Evolutionary conservation across 2,113 vertebrate species (phyloP), one percentile per base, ranked within the genome.

Genomic region (Numenius arquata): DNA sequence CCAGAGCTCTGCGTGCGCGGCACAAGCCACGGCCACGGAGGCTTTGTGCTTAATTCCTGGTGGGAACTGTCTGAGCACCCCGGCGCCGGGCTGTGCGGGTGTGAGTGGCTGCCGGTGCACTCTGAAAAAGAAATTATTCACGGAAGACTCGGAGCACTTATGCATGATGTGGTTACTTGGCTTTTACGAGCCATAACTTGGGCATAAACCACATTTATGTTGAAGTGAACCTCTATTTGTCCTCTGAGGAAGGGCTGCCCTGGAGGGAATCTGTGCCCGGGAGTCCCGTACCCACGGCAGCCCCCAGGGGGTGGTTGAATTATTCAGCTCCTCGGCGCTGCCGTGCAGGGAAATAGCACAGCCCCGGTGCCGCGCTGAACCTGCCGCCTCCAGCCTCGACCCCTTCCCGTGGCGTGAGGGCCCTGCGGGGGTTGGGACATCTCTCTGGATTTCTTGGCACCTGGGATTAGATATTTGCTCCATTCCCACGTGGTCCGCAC

Each of bases 401-500:
- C 66, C 21, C 74, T 81, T 21, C 8, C 9, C 0, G 0, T 21
- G 26, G 9, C 6, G 1, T 1, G 3, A 55, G 40, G 25, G 5
- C 41, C 0, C 0, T 2, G 25, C 8, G 8, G 23, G 29, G 21
- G 1, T 7, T 36, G 58, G 74, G 45, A 15, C 5, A 7, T 2
- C 34, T 53, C 77, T 36, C 56, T 67, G 65, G 7, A 5, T 50
- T 77, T 66, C 30, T 47, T 65, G 52, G 61, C 16, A 19, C 2
- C 0, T 0, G 2, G 38, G 23, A 11, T 48, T 21, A 3, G 29
- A 17, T 36, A 53, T 68, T 43, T 47, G 4, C 15, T 52, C 53
- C 26, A 3, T 45, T 22, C 62, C 43, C 2, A 1, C 0, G 1
- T 12, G 19, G 6, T 48, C 5, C n/a, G 22, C 34, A 8, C 2